These are phyloP conservation scores for Campoplex nolae DNA, from an alignment of 2,888 invertebrate species.

Conservation along the genomic window DNA sequence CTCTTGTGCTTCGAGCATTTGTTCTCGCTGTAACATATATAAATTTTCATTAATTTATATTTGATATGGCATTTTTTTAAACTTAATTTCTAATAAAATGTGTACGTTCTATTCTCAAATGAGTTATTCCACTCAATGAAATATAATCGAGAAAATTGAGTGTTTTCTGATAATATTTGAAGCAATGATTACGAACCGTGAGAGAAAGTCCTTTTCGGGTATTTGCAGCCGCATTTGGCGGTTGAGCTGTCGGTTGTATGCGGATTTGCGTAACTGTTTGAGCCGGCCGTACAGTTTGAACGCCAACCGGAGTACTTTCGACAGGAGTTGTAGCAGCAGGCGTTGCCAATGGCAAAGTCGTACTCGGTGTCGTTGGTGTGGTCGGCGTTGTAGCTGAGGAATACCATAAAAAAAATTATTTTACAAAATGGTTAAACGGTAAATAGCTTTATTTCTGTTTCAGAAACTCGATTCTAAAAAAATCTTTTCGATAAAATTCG, in stretches of 20 bases:
- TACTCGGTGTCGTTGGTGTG: constrained; percentile 79
- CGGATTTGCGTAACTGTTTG: constrained; percentile 86
- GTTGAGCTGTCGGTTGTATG: constrained; percentile 84
- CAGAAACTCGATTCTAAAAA: not conserved
- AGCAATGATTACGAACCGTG: constrained; percentile 85
- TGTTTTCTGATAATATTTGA: not conserved
- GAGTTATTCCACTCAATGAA: too few relatives aligned
- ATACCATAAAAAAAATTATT: not conserved
- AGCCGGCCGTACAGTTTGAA: constrained; percentile 81
- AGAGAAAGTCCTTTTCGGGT: constrained; percentile 89
- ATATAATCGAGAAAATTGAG: too few relatives aligned
- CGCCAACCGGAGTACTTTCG: constrained; percentile 80
- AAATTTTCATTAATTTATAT: not conserved
- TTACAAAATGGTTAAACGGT: not conserved
- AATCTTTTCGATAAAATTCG: not conserved
- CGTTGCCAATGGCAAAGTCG: constrained; percentile 77
- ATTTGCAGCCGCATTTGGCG: constrained; percentile 84
- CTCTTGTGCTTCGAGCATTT: constrained; percentile 98
- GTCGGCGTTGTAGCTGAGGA: constrained; percentile 77
- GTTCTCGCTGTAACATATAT: constrained; percentile 90
- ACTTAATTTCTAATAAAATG: too few relatives aligned
- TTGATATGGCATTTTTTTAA: not conserved
- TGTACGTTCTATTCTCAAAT: too few relatives aligned
- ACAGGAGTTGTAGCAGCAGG: constrained; percentile 78
- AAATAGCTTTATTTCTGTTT: not conserved